Conservation (phyloP, 2,888 invertebrate genomes). For the Lithophane semibrunnea region DNA sequence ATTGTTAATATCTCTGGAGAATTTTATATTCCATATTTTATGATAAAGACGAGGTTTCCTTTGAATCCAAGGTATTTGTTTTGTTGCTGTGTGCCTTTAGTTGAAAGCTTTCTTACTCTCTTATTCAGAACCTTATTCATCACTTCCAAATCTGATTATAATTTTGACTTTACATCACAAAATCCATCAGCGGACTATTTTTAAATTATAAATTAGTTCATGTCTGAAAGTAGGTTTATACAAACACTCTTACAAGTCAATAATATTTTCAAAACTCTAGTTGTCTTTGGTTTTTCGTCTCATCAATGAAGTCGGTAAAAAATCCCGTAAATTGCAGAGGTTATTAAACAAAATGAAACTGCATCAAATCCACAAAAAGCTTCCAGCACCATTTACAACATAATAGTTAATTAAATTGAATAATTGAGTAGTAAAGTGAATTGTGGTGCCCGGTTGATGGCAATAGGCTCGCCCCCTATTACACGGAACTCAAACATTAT, state of each 20-base stretch:
- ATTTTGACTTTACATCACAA: not conserved
- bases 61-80: not conserved
- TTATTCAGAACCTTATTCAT: not conserved
- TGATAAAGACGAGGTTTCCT: constrained; percentile 51
- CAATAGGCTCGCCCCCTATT: not conserved
- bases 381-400: constrained; percentile 1
- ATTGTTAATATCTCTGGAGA: constrained; percentile 35
- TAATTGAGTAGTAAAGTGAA: not conserved
- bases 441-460: not conserved
- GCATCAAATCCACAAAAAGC: constrained; percentile 26
- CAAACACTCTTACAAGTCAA: not conserved
- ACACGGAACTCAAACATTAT: not conserved
- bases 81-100: not conserved
- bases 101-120: not conserved
- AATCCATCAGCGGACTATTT: not conserved
- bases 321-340: not conserved
- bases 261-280: not conserved
- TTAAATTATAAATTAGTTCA: not conserved
- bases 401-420: not conserved
- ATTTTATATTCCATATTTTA: constrained; percentile 62
- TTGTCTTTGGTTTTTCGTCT: not conserved
- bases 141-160: too few species aligned
- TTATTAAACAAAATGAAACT: constrained; percentile 12
- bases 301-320: not conserved
- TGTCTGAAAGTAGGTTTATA: not conserved